A percentile compares a stretch with the other conserved stretches of the same genome.
Conservation (phyloP, 2,113 vertebrate species). For the Phalacrocorax aristotelis region DNA sequence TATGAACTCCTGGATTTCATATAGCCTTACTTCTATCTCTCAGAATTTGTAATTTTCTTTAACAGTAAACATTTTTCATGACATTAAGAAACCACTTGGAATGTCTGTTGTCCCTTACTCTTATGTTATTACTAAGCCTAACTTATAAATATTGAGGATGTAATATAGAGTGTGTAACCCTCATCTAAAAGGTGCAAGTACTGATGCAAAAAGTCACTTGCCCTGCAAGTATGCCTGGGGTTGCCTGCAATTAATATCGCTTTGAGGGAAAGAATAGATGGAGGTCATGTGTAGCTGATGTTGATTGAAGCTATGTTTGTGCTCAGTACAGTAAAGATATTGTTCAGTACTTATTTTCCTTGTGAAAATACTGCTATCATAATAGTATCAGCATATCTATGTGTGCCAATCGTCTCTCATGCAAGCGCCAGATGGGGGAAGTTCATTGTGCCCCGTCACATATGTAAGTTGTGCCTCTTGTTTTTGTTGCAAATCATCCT, state of each 20-base stretch:
- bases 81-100: not conserved
- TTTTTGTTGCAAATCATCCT: not conserved
- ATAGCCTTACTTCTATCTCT: not conserved
- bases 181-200: not conserved
- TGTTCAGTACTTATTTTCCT: constrained; percentile 22
- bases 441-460: not conserved
- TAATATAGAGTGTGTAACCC: not conserved
- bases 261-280: not conserved
- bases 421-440: not conserved
- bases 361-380: constrained; percentile 53
- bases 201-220: not conserved
- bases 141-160: not conserved
- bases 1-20: not conserved
- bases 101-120: not conserved
- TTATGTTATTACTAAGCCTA: not conserved
- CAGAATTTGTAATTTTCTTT: not conserved
- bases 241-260: not conserved
- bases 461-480: not conserved
- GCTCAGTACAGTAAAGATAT: not conserved
- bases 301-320: not conserved
- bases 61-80: not conserved
- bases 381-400: not conserved
- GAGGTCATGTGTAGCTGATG: not conserved
- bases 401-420: not conserved
- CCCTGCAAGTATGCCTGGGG: not conserved